Conservation (phyloP, 2,113 vertebrate genomes). For the Clupea harengus region DNA sequence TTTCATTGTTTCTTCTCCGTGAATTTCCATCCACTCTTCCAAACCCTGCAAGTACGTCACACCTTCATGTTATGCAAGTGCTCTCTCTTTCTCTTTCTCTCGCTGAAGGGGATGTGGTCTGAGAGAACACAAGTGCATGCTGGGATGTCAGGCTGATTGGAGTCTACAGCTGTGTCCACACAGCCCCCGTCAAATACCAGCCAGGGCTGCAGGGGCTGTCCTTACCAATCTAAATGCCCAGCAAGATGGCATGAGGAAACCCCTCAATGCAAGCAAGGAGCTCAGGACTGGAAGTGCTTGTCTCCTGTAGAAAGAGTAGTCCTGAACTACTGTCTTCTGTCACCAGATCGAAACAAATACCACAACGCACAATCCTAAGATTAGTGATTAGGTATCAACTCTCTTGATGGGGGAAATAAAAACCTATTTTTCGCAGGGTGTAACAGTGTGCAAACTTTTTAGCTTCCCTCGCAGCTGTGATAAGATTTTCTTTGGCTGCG, state of each 20-base stretch:
- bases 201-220: background rate
- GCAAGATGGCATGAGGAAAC: too few relatives aligned
- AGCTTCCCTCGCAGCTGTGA: background rate
- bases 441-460: background rate
- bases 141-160: constrained; percentile 1
- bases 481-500: background rate
- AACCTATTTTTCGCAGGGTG: background rate
- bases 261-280: background rate
- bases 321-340: background rate
- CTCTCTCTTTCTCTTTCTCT: background rate
- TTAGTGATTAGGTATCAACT: background rate
- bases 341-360: background rate
- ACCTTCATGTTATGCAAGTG: background rate
- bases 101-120: background rate
- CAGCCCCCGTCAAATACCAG: background rate
- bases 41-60: background rate
- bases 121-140: background rate
- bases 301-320: background rate
- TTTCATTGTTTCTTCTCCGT: background rate
- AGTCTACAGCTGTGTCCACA: constrained; percentile 4
- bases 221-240: background rate
- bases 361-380: background rate
- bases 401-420: too few relatives aligned
- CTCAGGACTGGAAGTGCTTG: background rate
- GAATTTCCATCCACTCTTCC: background rate